Evolutionary conservation across 92 coral and sea anemone species (phyloP).

Genomic region (Porites divaricata): DNA sequence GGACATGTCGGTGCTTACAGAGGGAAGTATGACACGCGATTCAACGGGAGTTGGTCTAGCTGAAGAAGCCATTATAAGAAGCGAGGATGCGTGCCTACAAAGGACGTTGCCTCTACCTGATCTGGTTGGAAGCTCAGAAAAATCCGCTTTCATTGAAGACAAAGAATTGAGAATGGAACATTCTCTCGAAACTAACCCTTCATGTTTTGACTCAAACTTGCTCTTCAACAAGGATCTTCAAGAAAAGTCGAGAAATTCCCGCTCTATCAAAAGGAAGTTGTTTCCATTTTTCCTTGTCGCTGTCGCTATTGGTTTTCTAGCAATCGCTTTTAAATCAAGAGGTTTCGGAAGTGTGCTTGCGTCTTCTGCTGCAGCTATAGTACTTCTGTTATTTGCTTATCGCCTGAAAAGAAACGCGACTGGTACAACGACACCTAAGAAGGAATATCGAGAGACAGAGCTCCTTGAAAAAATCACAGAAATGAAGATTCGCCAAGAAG

Average conservation of each 20-base stretch:
- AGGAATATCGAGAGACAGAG: constrained; percentile 3
- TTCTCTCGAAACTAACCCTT: neutral
- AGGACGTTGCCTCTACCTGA: constrained; percentile 33
- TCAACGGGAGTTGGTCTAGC: neutral
- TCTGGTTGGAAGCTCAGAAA: constrained; percentile 20
- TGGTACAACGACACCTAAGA: constrained; percentile 1
- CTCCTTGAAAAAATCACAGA: constrained; percentile 51
- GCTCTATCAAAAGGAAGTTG: neutral
- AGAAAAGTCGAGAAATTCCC: neutral
- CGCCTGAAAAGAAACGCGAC: constrained; percentile 1
- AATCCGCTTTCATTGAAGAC: neutral
- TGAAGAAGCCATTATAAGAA: neutral
- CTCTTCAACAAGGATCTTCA: constrained; percentile 14
- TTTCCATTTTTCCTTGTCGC: neutral
- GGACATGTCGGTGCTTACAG: constrained; percentile 7
- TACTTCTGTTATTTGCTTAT: neutral
- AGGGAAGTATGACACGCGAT: neutral
- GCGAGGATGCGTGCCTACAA: neutral
- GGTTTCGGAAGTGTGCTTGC: neutral
- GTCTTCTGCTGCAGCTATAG: neutral
- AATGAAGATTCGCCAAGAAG: constrained; percentile 65
- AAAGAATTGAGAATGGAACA: neutral
- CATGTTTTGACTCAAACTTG: neutral
- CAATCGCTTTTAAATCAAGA: neutral
- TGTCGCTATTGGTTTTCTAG: neutral